Percentiles rank a stretch among this genome's conserved stretches.
Conservation (phyloP, 2,797 vertebrate species). For the Chloroceryle amazona region DNA sequence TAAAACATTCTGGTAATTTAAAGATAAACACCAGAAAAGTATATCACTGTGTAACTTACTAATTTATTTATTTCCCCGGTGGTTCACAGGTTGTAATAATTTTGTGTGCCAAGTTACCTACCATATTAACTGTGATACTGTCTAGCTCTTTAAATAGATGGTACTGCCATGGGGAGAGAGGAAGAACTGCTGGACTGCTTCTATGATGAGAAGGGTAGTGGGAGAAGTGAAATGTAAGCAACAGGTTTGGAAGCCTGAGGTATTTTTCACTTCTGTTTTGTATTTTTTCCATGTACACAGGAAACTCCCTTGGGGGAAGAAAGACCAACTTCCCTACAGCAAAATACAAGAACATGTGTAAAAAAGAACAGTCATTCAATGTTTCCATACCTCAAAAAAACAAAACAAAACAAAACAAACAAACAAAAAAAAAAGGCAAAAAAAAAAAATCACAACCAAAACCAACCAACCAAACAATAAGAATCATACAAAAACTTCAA, state of each 20-base stretch:
- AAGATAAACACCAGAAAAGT: background rate
- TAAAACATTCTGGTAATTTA: background rate
- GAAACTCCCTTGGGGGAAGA: constrained; percentile 38
- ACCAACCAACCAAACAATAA: background rate
- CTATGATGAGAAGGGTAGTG: background rate
- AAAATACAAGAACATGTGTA: constrained; percentile 26
- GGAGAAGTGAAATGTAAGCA: constrained; percentile 12
- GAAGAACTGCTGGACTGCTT: background rate
- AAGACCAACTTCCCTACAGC: constrained; percentile 47
- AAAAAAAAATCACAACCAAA: no score
- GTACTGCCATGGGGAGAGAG: background rate
- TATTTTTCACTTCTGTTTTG: constrained; percentile 71
- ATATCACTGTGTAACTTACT: background rate
- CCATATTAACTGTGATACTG: background rate
- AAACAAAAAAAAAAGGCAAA: background rate
- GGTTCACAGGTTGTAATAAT: background rate
- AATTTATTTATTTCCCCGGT: background rate
- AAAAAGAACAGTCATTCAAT: background rate
- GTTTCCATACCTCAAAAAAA: background rate
- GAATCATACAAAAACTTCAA: background rate
- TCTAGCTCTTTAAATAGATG: background rate
- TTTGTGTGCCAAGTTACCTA: background rate
- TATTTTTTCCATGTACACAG: constrained; percentile 49
- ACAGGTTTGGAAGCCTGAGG: constrained; percentile 49
- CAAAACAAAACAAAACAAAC: no score